Evolutionary conservation across 2,113 vertebrate species (phyloP).

Genomic region (Petrocephalus microphthalmus): DNA sequence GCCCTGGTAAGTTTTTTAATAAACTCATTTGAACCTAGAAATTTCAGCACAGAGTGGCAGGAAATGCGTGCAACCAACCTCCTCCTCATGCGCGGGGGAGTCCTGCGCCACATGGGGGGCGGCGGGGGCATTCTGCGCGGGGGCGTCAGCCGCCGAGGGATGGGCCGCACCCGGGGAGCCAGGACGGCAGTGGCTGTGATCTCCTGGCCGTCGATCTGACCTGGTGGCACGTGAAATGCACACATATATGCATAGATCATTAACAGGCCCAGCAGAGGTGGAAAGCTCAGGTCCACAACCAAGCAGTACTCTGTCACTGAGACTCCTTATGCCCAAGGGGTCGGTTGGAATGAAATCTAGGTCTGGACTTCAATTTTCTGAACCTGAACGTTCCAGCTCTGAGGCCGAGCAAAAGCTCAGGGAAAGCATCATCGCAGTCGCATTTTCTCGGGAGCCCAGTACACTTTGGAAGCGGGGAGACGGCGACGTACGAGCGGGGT

Average conservation of each 20-base stretch:
- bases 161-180: slow-evolving; percentile 70
- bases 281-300: not conserved
- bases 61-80: slow-evolving; percentile 55
- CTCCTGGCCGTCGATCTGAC: slow-evolving; percentile 95
- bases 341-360: not conserved
- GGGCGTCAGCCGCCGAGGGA: slow-evolving; percentile 72
- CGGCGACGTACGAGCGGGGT: not conserved
- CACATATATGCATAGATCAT: not conserved
- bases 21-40: not conserved
- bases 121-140: slow-evolving; percentile 88
- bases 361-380: not conserved
- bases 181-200: slow-evolving; percentile 89
- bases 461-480: not conserved
- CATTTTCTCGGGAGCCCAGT: not conserved
- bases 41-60: not conserved
- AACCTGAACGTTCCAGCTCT: not conserved
- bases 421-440: not conserved
- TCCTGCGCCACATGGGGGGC: slow-evolving; percentile 87
- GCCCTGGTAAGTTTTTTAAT: not conserved
- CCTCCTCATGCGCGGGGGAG: slow-evolving; percentile 88
- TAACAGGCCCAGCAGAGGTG: not conserved
- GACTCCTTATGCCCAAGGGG: too few relatives aligned
- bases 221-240: slow-evolving; percentile 45
- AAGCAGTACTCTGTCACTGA: too few relatives aligned
- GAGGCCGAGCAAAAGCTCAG: not conserved